Percentiles rank a stretch among this genome's conserved stretches.
phyloP scores from a whole-genome alignment of 2,888 invertebrate genomes.

The Ectemnius continuus region DNA sequence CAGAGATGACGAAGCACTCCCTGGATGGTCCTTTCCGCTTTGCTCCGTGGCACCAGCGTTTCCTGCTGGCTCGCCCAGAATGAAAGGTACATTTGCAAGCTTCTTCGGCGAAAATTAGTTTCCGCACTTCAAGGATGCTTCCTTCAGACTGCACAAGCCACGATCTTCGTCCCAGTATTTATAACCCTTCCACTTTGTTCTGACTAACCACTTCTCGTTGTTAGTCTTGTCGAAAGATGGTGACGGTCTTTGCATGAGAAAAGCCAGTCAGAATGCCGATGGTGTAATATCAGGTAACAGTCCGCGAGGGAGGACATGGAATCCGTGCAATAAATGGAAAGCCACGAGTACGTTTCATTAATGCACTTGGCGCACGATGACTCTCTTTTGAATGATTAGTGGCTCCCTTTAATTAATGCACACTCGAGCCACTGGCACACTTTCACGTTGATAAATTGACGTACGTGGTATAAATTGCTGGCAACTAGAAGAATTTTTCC shows the following conservation, averaged over 20 bases:
- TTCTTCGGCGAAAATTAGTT: constrained; percentile 24
- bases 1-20: constrained; percentile 75
- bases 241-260: too few species aligned
- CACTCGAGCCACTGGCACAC: not conserved
- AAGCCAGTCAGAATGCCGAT: too few species aligned
- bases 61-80: constrained; percentile 43
- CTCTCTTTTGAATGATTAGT: constrained; percentile 19
- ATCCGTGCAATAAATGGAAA: constrained; percentile 1
- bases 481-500: not conserved
- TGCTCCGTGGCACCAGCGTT: constrained; percentile 39
- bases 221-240: too few species aligned
- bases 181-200: too few species aligned
- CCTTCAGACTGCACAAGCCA: not conserved
- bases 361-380: constrained; percentile 2
- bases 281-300: too few species aligned
- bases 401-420: constrained; percentile 22
- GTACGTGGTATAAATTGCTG: constrained; percentile 7
- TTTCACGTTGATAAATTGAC: constrained; percentile 12
- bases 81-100: constrained; percentile 39
- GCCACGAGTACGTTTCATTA: not conserved
- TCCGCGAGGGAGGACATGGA: not conserved
- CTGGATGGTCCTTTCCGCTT: constrained; percentile 72
- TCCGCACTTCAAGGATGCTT: constrained; percentile 30
- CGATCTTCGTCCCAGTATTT: not conserved
- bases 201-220: too few species aligned